These are phyloP conservation scores for Hydrozoanthus tunicans DNA, from an alignment of 64 coral and sea anemone species.

Conservation along the genomic window DNA sequence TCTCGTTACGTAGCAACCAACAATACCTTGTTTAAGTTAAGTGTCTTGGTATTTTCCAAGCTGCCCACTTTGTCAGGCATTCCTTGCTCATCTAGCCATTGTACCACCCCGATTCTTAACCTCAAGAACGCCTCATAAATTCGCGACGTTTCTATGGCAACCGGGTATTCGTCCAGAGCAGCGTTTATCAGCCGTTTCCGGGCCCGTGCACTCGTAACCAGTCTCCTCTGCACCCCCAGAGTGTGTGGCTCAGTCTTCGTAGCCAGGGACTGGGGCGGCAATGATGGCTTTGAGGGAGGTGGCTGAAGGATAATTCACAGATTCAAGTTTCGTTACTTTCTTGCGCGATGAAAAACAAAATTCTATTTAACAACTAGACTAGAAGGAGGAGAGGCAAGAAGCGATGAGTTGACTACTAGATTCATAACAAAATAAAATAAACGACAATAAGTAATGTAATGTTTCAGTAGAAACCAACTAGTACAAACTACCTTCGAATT, in stretches of 20 bases:
- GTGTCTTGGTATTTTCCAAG: slow-evolving; percentile 53
- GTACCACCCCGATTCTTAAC: slow-evolving; percentile 56
- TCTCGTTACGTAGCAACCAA: neutral
- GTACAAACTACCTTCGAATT: too few relatives aligned
- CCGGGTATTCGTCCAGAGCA: slow-evolving; percentile 69
- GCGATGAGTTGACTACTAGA: too few relatives aligned
- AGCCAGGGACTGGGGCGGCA: neutral
- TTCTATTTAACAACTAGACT: neutral
- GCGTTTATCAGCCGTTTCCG: slow-evolving; percentile 73
- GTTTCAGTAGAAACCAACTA: too few relatives aligned
- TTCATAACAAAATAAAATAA: too few relatives aligned
- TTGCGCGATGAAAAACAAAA: neutral
- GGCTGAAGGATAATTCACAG: neutral
- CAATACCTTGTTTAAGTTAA: slow-evolving; percentile 65
- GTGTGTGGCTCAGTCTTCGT: slow-evolving; percentile 9
- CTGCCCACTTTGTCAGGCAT: slow-evolving; percentile 46
- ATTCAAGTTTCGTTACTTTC: neutral
- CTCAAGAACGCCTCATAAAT: slow-evolving; percentile 69
- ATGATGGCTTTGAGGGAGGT: neutral
- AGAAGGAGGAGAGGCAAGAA: too few relatives aligned
- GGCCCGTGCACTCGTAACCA: slow-evolving; percentile 75
- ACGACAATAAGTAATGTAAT: too few relatives aligned
- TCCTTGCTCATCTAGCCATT: slow-evolving; percentile 74
- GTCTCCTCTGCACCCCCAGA: slow-evolving; percentile 55
- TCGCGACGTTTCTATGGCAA: slow-evolving; percentile 70